Evolutionary conservation across 1,140 invertebrate genomes (phyloP).

Genomic region (Chironomus tepperi): DNA sequence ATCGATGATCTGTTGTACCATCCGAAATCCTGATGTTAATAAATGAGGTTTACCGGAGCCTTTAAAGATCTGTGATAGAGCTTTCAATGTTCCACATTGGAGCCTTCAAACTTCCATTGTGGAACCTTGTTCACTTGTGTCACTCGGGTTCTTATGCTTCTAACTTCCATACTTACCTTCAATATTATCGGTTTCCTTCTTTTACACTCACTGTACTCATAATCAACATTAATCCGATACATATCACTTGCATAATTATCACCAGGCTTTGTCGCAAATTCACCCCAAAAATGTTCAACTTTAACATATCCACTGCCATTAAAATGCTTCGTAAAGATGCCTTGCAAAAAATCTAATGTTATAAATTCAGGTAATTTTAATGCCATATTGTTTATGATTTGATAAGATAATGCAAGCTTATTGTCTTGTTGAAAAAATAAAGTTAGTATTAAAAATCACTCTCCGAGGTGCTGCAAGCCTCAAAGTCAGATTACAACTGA

Average conservation of each 20-base stretch:
- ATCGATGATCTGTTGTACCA: too few species aligned
- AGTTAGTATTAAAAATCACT: too few species aligned
- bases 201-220: background rate
- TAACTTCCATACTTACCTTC: background rate
- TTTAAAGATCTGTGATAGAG: too few species aligned
- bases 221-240: background rate
- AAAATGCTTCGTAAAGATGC: background rate
- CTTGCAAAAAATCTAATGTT: background rate
- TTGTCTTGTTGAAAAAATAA: too few species aligned
- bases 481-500: too few species aligned
- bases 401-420: background rate
- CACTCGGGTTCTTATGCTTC: too few species aligned
- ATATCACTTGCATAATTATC: slow-evolving; percentile 17
- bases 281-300: background rate
- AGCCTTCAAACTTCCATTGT: too few species aligned
- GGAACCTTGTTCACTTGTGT: too few species aligned
- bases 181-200: background rate
- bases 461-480: too few species aligned
- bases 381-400: background rate
- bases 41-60: too few species aligned
- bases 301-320: background rate
- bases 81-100: too few species aligned
- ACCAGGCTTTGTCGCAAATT: background rate
- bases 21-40: too few species aligned
- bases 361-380: background rate